These are phyloP conservation scores for Mohoua ochrocephala DNA, from an alignment of 2,113 vertebrate genomes.

Conservation along the genomic window DNA sequence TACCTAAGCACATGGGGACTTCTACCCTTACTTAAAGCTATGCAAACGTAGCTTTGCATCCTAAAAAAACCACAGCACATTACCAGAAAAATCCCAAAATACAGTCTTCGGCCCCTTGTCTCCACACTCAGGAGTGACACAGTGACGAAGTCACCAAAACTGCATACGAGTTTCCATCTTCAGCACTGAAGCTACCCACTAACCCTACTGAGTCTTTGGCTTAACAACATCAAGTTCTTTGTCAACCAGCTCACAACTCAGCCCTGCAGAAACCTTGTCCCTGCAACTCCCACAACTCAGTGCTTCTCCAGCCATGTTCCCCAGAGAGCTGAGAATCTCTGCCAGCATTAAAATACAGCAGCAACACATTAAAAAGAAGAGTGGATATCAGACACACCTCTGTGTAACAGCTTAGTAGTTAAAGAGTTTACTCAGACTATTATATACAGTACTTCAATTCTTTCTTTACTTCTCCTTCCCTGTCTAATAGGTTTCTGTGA, in stretches of 20 bases:
- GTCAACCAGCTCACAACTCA: not conserved
- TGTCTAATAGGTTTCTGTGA: not conserved
- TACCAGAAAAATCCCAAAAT: not conserved
- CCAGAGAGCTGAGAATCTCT: not conserved
- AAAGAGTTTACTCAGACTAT: not conserved
- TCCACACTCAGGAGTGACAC: not conserved
- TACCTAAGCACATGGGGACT: not conserved
- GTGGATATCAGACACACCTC: not conserved
- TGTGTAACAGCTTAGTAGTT: not conserved
- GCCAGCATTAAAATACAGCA: not conserved
- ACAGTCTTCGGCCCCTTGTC: not conserved
- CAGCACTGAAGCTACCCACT: not conserved
- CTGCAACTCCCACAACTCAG: not conserved
- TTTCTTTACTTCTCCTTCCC: not conserved
- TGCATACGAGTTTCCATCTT: accelerated
- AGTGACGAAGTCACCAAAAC: not conserved
- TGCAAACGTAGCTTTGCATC: not conserved
- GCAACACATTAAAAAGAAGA: not conserved
- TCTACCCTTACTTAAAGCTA: not conserved
- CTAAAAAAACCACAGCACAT: not conserved
- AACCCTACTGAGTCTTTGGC: not conserved
- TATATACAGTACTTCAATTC: not conserved
- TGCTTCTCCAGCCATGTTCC: not conserved
- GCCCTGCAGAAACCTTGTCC: not conserved
- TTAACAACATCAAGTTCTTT: not conserved